phyloP scores from a whole-genome alignment of 2,113 vertebrate species.

The cattle (Bos taurus) region ARS-UCD2.0 NC_037348.1:16557501-16558000 shows the following conservation, averaged over 20 bases:
- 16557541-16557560: not conserved
- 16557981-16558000: not conserved
- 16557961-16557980: not conserved
- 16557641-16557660: not conserved
- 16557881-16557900: not conserved
- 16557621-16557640: not conserved
- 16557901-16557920: not conserved
- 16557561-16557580: not conserved
- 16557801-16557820: not conserved
- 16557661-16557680: not conserved
- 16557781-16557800: not conserved
- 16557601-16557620: not conserved
- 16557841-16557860: not conserved
- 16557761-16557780: not conserved
- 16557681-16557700: not conserved
- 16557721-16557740: not conserved
- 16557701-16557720: not conserved
- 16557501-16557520: not conserved
- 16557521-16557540: not conserved
- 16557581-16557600: not conserved
- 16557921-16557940: not conserved
- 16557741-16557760: fast-evolving
- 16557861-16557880: not conserved
- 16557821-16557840: not conserved
- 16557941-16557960: not conserved